These are phyloP conservation scores for Luperina testacea DNA, from an alignment of 2,888 invertebrate species.

Conservation along the genomic window DNA sequence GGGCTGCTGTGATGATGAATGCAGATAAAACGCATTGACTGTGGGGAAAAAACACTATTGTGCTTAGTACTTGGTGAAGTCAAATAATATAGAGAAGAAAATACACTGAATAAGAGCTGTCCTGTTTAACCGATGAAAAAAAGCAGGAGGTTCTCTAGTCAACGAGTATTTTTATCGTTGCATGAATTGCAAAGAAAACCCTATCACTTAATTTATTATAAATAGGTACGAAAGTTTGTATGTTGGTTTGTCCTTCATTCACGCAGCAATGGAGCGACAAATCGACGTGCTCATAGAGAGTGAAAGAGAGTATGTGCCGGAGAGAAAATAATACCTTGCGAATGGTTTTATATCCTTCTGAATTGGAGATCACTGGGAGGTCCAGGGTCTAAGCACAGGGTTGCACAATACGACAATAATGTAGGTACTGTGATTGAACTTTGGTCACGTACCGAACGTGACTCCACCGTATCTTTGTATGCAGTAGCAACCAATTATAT, in stretches of 20 bases:
- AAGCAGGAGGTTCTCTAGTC: neutral
- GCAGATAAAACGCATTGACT: neutral
- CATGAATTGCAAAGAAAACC: neutral
- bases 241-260: neutral
- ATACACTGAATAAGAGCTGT: neutral
- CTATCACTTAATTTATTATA: neutral
- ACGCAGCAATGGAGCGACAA: neutral
- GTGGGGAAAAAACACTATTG: neutral
- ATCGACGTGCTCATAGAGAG: neutral
- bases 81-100: neutral
- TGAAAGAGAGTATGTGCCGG: neutral
- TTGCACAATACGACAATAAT: conserved; percentile 59
- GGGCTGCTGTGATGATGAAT: neutral
- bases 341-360: neutral
- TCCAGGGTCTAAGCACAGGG: neutral
- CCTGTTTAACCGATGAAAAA: too few relatives aligned
- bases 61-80: neutral
- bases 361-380: neutral
- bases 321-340: neutral
- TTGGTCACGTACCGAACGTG: conserved; percentile 74
- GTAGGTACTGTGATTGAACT: conserved; percentile 55
- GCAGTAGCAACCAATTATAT: conserved; percentile 37
- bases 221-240: neutral
- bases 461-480: conserved; percentile 54
- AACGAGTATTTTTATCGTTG: neutral